Base-by-base conservation (phyloP, 2,888 invertebrate genomes). In the Smittia sp. region DNA sequence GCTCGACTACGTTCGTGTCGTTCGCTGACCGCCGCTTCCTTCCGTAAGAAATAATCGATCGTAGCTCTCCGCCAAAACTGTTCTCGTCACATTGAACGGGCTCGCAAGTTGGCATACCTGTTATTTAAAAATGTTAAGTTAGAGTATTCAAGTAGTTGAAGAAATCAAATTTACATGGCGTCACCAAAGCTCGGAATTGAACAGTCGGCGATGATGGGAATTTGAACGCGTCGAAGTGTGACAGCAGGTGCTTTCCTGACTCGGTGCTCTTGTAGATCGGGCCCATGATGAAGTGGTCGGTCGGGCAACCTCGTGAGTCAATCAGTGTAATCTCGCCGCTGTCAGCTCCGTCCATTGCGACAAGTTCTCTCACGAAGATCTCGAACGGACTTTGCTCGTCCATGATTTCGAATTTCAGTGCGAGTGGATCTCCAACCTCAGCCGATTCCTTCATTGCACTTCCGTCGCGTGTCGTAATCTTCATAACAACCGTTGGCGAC, bases 181-280 rank as follows among this genome's bases (percentile, higher is more conserved):
- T 95, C 46, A 96, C 95, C 79, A 96, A 83, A n/a, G 96, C 96
- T 76, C 95, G 89, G 89, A 96, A 96, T 81, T 96, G 96, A 1
- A 96, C 96, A 65, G 94, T 91, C 81, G 96, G 95, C 13, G 94
- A 94, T 70, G 94, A 94, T 54, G 96, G 96, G 85, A 96, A 96
- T 83, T 96, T 96, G 87, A 96, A 96, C 52, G 96, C 96, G 82
- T 96, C 96, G 84, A 96, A 96, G 83, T 93, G 91, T 70, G 95
- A 94, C 75, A 94, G 84, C 75, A 96, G 85, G 78, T 92, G 88
- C 87, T 94, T 93, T 83, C 91, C 91, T 75, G 89, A 88, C 77
- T 88, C 85, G 54, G 88, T 86, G 46, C 93, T 91, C 83, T 94
- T 93, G 83, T 91, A 90, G 75, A 96, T 87, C 18, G 94, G 92